Evolutionary conservation across 1,140 invertebrate species (phyloP).

Genomic region (Glossosoma conforme): DNA sequence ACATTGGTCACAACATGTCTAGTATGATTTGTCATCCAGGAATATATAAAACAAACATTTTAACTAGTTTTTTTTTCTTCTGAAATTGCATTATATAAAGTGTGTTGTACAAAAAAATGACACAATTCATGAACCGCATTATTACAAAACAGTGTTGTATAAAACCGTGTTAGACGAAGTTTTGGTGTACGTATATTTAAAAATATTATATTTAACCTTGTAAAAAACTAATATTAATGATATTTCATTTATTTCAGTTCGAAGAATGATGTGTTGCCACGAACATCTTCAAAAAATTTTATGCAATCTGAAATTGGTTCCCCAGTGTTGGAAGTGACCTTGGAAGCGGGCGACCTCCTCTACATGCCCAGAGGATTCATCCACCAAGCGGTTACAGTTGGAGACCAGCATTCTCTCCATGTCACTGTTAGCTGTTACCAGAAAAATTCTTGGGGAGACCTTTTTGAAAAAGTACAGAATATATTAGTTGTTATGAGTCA

Average conservation of each 20-base stretch:
- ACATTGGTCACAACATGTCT: too few species aligned
- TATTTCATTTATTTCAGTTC: constrained; percentile 17
- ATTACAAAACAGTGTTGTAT: too few species aligned
- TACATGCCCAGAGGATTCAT: constrained; percentile 92
- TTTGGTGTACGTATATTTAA: too few species aligned
- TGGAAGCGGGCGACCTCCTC: constrained; percentile 85
- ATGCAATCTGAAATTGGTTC: constrained; percentile 69
- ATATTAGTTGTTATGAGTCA: constrained; percentile 15
- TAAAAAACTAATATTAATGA: background rate
- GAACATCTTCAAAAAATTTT: constrained; percentile 81
- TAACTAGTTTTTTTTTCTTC: too few species aligned
- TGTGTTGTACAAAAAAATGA: too few species aligned
- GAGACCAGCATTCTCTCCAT: constrained; percentile 80
- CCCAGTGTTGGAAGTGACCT: constrained; percentile 74
- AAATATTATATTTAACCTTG: background rate
- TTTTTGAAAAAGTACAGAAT: constrained; percentile 73
- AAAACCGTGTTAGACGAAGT: too few species aligned
- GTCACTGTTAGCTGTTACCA: constrained; percentile 91
- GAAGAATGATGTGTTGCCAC: constrained; percentile 64
- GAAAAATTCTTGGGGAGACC: constrained; percentile 83
- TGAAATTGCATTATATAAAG: too few species aligned
- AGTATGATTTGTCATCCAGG: too few species aligned
- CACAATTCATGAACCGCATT: too few species aligned
- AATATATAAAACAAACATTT: too few species aligned
- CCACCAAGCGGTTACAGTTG: constrained; percentile 80